Conservation (phyloP, 1,140 invertebrate genomes). For the Caenorhabditis briggsae region DNA sequence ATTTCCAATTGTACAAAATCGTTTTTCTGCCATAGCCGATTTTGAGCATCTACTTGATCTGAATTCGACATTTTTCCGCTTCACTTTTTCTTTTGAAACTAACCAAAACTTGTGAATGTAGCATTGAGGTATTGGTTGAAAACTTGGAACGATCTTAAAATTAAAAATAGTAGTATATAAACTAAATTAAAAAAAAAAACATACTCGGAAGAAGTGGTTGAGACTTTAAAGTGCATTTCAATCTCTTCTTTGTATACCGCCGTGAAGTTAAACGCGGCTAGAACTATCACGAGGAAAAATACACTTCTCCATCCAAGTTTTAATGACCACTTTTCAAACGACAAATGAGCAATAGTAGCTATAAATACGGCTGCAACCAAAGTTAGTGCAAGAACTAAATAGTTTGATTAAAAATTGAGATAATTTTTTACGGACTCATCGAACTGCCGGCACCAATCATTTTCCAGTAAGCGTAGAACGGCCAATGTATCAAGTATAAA, state of each 20-base stretch:
- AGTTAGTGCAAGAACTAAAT: too few relatives aligned
- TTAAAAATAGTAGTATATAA: too few relatives aligned
- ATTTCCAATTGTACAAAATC: not conserved
- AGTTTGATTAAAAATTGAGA: too few relatives aligned
- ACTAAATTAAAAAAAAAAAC: too few relatives aligned
- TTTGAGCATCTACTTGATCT: not conserved
- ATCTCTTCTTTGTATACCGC: not conserved
- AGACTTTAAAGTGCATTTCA: not conserved
- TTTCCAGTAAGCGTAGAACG: not conserved
- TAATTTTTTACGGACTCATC: not conserved
- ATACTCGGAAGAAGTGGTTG: not conserved
- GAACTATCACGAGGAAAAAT: not conserved
- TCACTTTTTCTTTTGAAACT: not conserved
- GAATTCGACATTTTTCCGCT: not conserved
- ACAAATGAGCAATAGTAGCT: too few relatives aligned
- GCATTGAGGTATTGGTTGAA: not conserved
- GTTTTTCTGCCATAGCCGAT: not conserved
- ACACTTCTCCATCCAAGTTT: not conserved
- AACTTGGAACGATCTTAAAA: not conserved
- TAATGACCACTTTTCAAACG: not conserved
- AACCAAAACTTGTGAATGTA: not conserved
- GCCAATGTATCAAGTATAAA: not conserved
- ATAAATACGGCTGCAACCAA: not conserved
- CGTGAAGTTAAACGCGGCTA: not conserved
- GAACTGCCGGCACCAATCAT: not conserved